Base-by-base conservation (phyloP, 2,113 vertebrate species). In the Syrrhaptes paradoxus region DNA sequence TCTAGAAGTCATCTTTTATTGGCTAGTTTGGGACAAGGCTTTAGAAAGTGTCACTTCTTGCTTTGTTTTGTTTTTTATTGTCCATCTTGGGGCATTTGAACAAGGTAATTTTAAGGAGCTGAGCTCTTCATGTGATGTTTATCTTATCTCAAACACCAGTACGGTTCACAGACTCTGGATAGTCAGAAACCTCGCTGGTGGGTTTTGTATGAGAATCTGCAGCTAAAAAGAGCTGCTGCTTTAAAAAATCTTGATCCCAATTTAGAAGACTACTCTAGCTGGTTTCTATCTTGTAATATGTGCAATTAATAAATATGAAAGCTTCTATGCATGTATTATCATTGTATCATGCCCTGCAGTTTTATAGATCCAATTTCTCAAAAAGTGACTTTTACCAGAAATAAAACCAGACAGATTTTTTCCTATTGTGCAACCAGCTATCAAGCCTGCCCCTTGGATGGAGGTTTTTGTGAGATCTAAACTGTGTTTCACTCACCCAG, bases 301-400 rank as follows among this genome's bases (percentile, higher is more conserved):
- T 78, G 41, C 58, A 91, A 91, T 95, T 97, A 92, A 95, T 95
- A 95, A 93, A 95, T 95, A 95, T 67, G 80, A 95, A 95, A 87
- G 62, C 59, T 82, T 89, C 73, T 79, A 79, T 85, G 66, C 84
- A 92, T 97, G 92, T 95, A 87, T 95, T 91, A 92, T 68, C 21
- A 0, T 87, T 94, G 57, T 87, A 74, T 61, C 74, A 65, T 91
- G 93, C 86, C 73, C 89, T 95, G 76, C 80, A 97, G 84, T 95
- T 97, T 94, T 78, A 75, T 54, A 85, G 80, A 68, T 75, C 24
- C 4, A 57, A 48, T 92, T 95, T 91, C 51, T 91, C 77, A 91
- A 85, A 78, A 85, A 87, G 28, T 68, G 54, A 83, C 77, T 85
- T 90, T 61, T 80, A 49, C 87, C 57, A 95, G 89, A 94, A 91